Percentiles rank a stretch among this genome's conserved stretches.
phyloP scores from a whole-genome alignment of 2,113 vertebrate genomes.

The Ovis canadensis region DNA sequence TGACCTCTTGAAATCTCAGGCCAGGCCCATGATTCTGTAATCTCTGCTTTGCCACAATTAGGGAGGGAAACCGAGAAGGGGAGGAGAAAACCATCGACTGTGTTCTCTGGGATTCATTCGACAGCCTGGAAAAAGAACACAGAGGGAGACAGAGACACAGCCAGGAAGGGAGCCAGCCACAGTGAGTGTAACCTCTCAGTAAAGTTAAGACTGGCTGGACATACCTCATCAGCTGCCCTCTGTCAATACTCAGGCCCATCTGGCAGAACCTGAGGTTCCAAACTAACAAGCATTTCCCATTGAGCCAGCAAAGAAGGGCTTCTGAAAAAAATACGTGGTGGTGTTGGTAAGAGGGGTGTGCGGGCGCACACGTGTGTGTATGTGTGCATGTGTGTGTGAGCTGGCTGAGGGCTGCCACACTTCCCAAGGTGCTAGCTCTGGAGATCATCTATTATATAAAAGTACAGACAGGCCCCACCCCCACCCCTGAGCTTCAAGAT shows the following conservation, averaged over 20 bases:
- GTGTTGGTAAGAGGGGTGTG: not conserved
- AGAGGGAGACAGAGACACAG: not conserved
- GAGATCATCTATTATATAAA: constrained; percentile 79
- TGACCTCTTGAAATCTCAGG: constrained; percentile 33
- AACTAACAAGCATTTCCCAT: constrained; percentile 38
- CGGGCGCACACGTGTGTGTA: not conserved
- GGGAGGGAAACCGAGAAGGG: constrained; percentile 37
- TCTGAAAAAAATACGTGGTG: not conserved
- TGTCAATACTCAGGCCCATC: constrained; percentile 33
- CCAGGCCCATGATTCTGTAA: constrained; percentile 55
- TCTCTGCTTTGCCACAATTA: constrained; percentile 65
- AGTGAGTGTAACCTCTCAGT: constrained; percentile 21
- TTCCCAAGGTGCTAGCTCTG: constrained; percentile 38
- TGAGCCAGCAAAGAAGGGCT: not conserved
- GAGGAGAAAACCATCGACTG: constrained; percentile 63
- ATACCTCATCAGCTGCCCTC: constrained; percentile 28
- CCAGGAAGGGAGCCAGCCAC: constrained; percentile 14
- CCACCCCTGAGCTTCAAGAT: constrained; percentile 71
- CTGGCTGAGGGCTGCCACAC: not conserved
- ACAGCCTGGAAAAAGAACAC: constrained; percentile 17
- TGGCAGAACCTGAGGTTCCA: constrained; percentile 23
- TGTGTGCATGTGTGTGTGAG: too few relatives aligned
- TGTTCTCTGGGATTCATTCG: constrained; percentile 51
- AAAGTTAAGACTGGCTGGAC: not conserved
- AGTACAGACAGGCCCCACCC: constrained; percentile 70